Conservation (phyloP, 2,113 vertebrate genomes). For the Entelurus aequoreus region DNA sequence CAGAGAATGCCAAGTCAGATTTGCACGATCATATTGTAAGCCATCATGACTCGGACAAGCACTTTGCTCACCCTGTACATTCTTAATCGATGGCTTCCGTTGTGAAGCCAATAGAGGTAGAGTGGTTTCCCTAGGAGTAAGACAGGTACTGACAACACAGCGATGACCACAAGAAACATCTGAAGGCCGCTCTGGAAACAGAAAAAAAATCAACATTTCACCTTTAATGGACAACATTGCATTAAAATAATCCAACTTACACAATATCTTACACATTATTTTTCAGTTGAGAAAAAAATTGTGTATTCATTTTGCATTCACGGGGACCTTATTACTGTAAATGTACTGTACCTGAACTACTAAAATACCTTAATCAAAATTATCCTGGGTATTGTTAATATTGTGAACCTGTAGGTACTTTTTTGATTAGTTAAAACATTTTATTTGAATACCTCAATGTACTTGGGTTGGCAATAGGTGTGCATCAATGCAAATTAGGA, state of each 20-base stretch:
- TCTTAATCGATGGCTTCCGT: conserved; percentile 74
- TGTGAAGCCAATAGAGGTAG: conserved; percentile 87
- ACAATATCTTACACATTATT: no score
- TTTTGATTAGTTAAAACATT: no score
- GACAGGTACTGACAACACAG: conserved; percentile 83
- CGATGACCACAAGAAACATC: conserved; percentile 77
- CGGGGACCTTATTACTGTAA: no score
- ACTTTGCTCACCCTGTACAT: conserved; percentile 81
- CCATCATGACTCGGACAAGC: background rate
- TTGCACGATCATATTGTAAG: background rate
- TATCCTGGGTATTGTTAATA: no score
- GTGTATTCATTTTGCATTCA: no score
- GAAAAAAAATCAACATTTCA: background rate
- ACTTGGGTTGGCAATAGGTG: no score
- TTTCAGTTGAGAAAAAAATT: no score
- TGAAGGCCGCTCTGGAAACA: conserved; percentile 77
- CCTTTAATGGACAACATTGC: background rate
- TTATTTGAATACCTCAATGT: no score
- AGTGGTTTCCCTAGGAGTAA: conserved; percentile 89
- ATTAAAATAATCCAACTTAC: background rate
- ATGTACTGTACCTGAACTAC: no score
- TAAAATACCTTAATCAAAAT: no score
- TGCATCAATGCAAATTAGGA: no score
- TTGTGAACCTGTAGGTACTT: no score
- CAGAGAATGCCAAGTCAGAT: background rate